Evolutionary conservation across 2,888 invertebrate genomes (phyloP).

Genomic region (Pterobdella sp.): DNA sequence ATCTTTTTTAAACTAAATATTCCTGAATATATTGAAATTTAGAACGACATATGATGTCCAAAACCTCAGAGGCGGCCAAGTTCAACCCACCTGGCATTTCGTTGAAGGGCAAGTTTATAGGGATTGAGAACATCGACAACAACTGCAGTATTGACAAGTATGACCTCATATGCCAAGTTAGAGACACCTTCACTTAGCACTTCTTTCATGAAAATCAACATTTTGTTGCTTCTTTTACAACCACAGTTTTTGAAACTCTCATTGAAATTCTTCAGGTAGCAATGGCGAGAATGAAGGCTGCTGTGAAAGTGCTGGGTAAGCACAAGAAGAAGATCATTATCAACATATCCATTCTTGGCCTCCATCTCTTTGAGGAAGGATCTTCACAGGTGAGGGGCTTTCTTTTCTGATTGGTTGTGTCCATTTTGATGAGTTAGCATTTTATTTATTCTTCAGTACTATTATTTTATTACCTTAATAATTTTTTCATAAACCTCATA

Average conservation of each 20-base stretch:
- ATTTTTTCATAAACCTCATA: no score
- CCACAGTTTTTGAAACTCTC: no score
- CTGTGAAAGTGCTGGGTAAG: constrained; percentile 21
- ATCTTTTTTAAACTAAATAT: no score
- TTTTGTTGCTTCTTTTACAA: neutral
- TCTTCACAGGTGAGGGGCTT: neutral
- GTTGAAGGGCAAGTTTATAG: constrained; percentile 24
- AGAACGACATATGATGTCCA: no score
- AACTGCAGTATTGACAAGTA: constrained; percentile 16
- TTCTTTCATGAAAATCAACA: neutral
- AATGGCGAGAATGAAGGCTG: constrained; percentile 29
- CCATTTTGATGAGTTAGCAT: no score
- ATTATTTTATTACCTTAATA: no score
- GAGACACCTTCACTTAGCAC: neutral
- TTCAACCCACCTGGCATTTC: constrained; percentile 20
- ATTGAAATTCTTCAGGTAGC: constrained; percentile 18
- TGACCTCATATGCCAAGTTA: constrained; percentile 23
- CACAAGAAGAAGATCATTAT: constrained; percentile 29
- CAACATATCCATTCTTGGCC: constrained; percentile 21
- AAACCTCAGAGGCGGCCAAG: neutral
- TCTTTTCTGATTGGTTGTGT: no score
- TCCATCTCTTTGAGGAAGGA: constrained; percentile 15
- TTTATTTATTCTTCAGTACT: neutral
- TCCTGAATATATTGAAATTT: no score
- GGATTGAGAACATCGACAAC: constrained; percentile 23